Evolutionary conservation across 1,140 invertebrate species (phyloP), one percentile per base, ranked within the genome.

Genomic region (Aphelenchoides avenae): DNA sequence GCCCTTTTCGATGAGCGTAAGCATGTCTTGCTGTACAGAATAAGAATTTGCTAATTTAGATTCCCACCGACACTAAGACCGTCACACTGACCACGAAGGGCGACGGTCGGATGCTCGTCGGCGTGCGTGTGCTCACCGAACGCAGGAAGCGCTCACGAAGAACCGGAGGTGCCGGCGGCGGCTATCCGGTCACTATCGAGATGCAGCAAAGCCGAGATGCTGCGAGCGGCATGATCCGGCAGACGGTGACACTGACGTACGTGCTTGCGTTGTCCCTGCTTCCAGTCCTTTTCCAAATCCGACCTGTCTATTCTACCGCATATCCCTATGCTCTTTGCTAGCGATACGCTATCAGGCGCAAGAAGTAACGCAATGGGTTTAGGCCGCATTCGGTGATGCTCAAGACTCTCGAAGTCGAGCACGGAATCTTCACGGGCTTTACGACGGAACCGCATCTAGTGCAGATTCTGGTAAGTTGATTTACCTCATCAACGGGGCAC

Each of bases 101-200:
- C 5, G 59, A 61, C 39, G 13, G 26, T 5, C 56, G 60, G 4
- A n/a, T 65, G 1, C 7, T 65, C 5, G 15, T 65, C n/a, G 63
- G 63, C 13, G 66, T 65, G 6, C 26, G 68, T 15, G 63, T 70
- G 4, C 24, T 71, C 11, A 64, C 64, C n/a, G 63, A 63, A 31
- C 41, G 46, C 18, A 30, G 63, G 13, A 39, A 20, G 18, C 59
- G 63, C 2, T 64, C 54, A 9, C 63, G 59, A 36, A 29, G 63
- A 33, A n/a, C n/a, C n/a, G n/a, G n/a, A n/a, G 66, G 69, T 5
- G 64, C 66, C 22, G 69, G 15, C 27, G 63, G 69, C 6, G 26
- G 18, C 33, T 61, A 70, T 24, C 63, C 63, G n/a, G 68, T 65
- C n/a, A 37, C 29, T 15, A 64, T 65, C 13, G 46, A 29, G 7